Evolutionary conservation across 2,113 vertebrate species (phyloP), one percentile per base, ranked within the genome.

Genomic region (Megalops atlanticus): DNA sequence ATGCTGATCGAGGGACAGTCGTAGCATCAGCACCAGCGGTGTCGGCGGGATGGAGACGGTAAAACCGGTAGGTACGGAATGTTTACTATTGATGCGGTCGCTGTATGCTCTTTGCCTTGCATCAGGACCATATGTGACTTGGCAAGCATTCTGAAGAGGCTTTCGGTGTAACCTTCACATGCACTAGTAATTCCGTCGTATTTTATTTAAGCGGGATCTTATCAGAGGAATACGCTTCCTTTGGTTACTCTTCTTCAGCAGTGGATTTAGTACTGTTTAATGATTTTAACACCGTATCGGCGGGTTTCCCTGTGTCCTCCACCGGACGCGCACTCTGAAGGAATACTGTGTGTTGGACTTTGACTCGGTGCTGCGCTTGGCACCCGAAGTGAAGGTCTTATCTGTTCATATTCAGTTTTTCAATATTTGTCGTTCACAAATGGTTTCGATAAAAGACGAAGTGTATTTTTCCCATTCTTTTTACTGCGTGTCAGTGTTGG

Each of bases 21-120:
- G 86, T 83, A 85, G 84, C 89, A 88, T 90, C 89, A 87, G 89
- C 54, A 90, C 90, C 92, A 86, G 81, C 76, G 83, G 87, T 86
- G 80, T 40, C 84, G 83, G 86, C 86, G 83, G 89, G 91, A 92
- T 91, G 92, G 87, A 89, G 85, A 82, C 86, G 27, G 84, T 39
- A 82, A 69, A 74, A 70, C 82, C 88, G 92, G 92, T 93, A 90
- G 47, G 93, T 69, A 70, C 41, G 15, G 38, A 33, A 38, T 18
- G 82, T 40, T 54, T 82, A 33, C 47, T 72, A 72, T 72, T 36
- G n/a, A 58, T 71, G 18, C 24, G 71, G 71, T 39, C n/a, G 36
- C 36, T 75, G n/a, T 47, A 3, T n/a, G 31, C 8, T 38, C 69
- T 36, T 2, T 33, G 49, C n/a, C 4, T 27, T 11, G 11, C 41